Base-by-base conservation (phyloP, 2,888 invertebrate genomes). In the Lasiommata megera region DNA sequence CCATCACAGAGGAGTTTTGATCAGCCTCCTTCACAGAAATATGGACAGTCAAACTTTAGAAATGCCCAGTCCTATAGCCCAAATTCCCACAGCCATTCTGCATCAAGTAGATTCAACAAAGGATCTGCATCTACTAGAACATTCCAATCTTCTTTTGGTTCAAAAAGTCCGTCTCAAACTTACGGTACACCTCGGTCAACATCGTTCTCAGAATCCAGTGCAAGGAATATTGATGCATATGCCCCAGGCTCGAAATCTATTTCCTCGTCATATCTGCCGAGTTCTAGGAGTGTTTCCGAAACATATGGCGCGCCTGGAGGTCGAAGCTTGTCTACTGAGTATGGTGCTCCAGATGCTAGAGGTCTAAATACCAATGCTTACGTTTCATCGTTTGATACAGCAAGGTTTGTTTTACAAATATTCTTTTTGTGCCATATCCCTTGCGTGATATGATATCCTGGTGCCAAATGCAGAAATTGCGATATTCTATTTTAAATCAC, bases 311-410 rank as follows among this genome's bases (percentile, higher is more conserved):
- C 62, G 0, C 71, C 71, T 1, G 69, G 62, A 58, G 66, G 54
- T 47, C 62, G 65, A 48, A 62, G 66, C 23, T 43, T 66, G 3
- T 86, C 91, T 50, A 81, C 85, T 54, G 86, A 85, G 56, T 92
- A 92, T 62, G 91, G 91, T 31, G 85, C 82, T n/a, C 92, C 92
- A 29, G 76, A 84, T 23, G 63, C 65, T 43, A 69, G 73, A 16
- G 71, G 68, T 17, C 82, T 88, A 44, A 92, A 91, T 63, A 82
- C 82, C 8, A 70, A 70, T 58, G 82, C 80, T 11, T 67, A 76
- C 16, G 71, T 76, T 16, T 77, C 83, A 1, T 74, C 80, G 3
- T 92, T 87, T 70, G 82, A 77, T 44, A 64, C 73, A 54, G 66
- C 74, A 44, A 82, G 81, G 84, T 82, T 38, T 29, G 57, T 58